Evolutionary conservation across 1,140 invertebrate species (phyloP).

Genomic region (Thrips palmi): DNA sequence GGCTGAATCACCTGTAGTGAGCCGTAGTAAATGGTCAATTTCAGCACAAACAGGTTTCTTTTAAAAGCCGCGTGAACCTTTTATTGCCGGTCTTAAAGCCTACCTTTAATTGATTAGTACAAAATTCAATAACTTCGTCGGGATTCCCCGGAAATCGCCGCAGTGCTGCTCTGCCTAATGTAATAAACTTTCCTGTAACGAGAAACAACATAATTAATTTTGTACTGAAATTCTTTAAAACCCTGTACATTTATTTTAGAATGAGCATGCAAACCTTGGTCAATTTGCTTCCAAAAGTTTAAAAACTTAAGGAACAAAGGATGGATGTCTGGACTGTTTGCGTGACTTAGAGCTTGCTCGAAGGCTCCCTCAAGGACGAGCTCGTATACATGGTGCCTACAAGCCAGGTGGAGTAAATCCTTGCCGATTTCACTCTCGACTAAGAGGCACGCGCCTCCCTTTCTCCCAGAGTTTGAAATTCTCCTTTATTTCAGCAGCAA

Average conservation of each 20-base stretch:
- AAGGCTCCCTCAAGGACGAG: slow-evolving; percentile 5
- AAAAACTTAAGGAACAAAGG: slow-evolving; percentile 5
- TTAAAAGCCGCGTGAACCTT: no score
- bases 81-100: no score
- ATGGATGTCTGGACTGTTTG: slow-evolving; percentile 7
- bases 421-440: no score
- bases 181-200: slow-evolving; percentile 2
- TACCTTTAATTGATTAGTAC: neutral
- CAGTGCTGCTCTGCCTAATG: neutral
- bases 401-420: slow-evolving; percentile 12
- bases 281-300: no score
- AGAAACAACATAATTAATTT: no score
- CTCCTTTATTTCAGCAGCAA: no score
- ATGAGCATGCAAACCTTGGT: no score
- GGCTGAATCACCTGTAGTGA: no score
- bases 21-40: no score
- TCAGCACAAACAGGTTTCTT: no score
- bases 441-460: no score
- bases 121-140: slow-evolving; percentile 4
- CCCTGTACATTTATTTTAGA: slow-evolving; percentile 1
- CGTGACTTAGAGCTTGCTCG: slow-evolving; percentile 6
- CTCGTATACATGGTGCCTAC: slow-evolving; percentile 9
- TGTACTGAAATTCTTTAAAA: slow-evolving; percentile 3
- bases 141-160: neutral
- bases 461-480: no score